Conservation (phyloP, 2,888 invertebrate species). For the Trissolcus brochymenae region DNA sequence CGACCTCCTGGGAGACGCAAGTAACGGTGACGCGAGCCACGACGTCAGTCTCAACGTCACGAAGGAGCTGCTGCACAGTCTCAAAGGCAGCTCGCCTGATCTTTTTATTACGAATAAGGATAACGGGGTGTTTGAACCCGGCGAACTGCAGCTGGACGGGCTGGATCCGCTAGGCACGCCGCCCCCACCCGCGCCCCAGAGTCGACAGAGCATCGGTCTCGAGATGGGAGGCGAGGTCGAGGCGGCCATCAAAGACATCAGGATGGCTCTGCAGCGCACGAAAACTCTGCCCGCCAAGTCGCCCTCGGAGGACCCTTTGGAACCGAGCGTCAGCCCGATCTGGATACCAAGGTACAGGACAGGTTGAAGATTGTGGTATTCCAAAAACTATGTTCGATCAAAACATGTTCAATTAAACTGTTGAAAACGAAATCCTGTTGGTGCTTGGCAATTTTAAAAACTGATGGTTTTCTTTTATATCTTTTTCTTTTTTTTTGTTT, state of each 20-base stretch:
- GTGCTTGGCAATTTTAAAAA: background rate
- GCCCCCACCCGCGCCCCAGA: slow-evolving; percentile 74
- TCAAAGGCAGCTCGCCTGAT: slow-evolving; percentile 72
- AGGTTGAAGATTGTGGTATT: slow-evolving; percentile 29
- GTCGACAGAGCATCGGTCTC: slow-evolving; percentile 70
- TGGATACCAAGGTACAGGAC: slow-evolving; percentile 82
- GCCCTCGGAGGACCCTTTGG: slow-evolving; percentile 76
- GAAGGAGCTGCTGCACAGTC: slow-evolving; percentile 70
- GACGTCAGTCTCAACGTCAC: slow-evolving; percentile 68
- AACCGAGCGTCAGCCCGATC: slow-evolving; percentile 80
- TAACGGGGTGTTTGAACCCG: slow-evolving; percentile 70
- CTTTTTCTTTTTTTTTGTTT: background rate
- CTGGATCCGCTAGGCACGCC: slow-evolving; percentile 82
- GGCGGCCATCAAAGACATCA: slow-evolving; percentile 89
- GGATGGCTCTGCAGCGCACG: slow-evolving; percentile 86
- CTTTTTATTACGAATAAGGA: slow-evolving; percentile 73
- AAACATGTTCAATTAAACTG: background rate
- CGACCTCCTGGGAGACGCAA: slow-evolving; percentile 70
- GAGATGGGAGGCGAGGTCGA: slow-evolving; percentile 75
- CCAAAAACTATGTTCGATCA: slow-evolving; percentile 44
- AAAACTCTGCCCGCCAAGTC: slow-evolving; percentile 81
- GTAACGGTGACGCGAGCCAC: slow-evolving; percentile 67
- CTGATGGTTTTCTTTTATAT: background rate
- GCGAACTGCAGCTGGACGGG: slow-evolving; percentile 82
- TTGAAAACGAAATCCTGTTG: background rate